A percentile compares a stretch with the other conserved stretches of the same genome.
phyloP scores from a whole-genome alignment of 2,888 invertebrate species.

The Iphiclides podalirius region DNA sequence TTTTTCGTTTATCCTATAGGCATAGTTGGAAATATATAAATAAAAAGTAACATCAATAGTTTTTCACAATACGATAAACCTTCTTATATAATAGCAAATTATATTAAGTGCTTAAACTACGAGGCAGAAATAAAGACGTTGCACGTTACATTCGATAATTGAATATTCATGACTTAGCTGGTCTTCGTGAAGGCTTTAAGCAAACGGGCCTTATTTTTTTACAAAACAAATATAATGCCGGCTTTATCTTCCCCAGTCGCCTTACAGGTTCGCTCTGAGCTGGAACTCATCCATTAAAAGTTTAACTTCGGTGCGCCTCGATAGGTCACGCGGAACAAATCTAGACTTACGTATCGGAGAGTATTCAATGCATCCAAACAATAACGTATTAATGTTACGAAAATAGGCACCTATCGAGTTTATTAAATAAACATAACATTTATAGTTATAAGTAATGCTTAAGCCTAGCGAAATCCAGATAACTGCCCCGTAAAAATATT shows the following conservation, averaged over 20 bases:
- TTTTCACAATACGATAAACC: no score
- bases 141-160: not conserved
- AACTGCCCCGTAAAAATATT: no score
- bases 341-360: conserved; percentile 14
- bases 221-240: conserved; percentile 9
- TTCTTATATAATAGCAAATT: no score
- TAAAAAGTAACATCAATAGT: no score
- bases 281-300: conserved; percentile 31
- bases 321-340: conserved; percentile 29
- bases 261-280: conserved; percentile 21
- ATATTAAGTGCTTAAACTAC: no score
- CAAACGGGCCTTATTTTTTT: conserved; percentile 5
- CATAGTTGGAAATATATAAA: no score
- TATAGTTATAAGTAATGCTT: not conserved
- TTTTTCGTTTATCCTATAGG: no score
- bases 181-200: not conserved
- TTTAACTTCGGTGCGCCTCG: conserved; percentile 26
- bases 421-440: conserved; percentile 1
- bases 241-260: conserved; percentile 17
- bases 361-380: conserved; percentile 4
- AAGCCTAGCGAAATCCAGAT: no score
- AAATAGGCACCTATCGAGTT: not conserved
- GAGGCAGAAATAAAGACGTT: not conserved
- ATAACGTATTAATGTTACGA: conserved; percentile 4
- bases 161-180: conserved; percentile 15